phyloP scores from a whole-genome alignment of 2,888 invertebrate species.

The Gnatocerus cornutus region DNA sequence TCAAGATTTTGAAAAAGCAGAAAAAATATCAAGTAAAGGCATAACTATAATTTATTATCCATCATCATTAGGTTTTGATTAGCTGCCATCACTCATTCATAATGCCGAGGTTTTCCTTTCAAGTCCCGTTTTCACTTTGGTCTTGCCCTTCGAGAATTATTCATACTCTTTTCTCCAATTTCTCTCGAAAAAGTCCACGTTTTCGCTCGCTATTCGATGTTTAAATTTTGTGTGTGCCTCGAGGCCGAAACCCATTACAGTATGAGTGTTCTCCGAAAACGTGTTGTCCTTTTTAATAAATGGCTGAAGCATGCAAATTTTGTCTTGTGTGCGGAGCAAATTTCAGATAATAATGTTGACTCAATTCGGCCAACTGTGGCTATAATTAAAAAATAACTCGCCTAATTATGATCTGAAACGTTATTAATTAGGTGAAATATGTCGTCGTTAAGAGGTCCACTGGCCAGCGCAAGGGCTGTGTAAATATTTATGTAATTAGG shows the following conservation, averaged over 20 bases:
- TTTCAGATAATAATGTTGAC: conserved; percentile 44
- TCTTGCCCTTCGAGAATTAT: neutral
- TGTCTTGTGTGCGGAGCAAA: conserved; percentile 39
- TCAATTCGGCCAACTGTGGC: conserved; percentile 31
- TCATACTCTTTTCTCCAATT: no score
- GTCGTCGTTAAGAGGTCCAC: conserved; percentile 47
- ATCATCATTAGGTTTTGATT: conserved; percentile 13
- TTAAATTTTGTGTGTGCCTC: conserved; percentile 7
- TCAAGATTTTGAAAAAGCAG: no score
- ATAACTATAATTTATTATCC: no score
- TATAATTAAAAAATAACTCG: conserved; percentile 45
- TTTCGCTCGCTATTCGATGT: neutral
- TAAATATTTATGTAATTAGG: conserved; percentile 53
- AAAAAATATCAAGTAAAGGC: no score
- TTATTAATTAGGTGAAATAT: conserved; percentile 50
- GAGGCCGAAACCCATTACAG: conserved; percentile 5
- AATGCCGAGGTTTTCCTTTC: neutral
- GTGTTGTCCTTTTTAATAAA: conserved; percentile 41
- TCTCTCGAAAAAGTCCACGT: neutral
- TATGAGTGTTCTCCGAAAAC: conserved; percentile 8
- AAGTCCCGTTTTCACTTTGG: neutral
- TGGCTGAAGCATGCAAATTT: conserved; percentile 38
- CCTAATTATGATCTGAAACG: conserved; percentile 46
- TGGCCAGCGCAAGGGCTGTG: conserved; percentile 32
- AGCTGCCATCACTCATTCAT: neutral